Evolutionary conservation across 2,113 vertebrate genomes (phyloP), one percentile per base, ranked within the genome.

Genomic region (Syrrhaptes paradoxus): DNA sequence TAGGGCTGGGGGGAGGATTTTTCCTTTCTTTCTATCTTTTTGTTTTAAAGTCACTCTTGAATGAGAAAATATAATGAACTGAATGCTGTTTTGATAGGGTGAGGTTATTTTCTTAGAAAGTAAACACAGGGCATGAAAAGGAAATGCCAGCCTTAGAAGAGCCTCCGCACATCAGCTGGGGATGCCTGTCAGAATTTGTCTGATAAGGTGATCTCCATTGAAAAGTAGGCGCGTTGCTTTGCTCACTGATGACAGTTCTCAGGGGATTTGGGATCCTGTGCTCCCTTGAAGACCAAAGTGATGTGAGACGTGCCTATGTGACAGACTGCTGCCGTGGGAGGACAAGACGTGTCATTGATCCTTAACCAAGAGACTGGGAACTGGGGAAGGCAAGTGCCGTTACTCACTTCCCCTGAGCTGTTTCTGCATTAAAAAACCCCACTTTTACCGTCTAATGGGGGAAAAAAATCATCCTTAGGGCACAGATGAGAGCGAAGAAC

Each of bases 281-380:
- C 28, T 70, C 4, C 65, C 28, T 61, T 45, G 66, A 70, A 18
- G 32, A 66, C 48, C 36, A 45, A 80, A 79, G 66, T 2, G 4
- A 13, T 7, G 3, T 32, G 29, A 68, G n/a, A 61, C 49, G 17
- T 20, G 55, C n/a, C 55, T 19, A 10, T 6, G 0, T 1, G 8
- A 28, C n/a, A 34, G 41, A 10, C 8, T 5, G 32, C 77, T 59
- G 55, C 78, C 3, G 4, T 17, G 26, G 49, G 29, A 74, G 67
- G 4, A n/a, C 10, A 4, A 43, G 73, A 36, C 0, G 7, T 20
- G 21, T n/a, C 1, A 9, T 49, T 5, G 49, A 36, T 26, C 59
- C 61, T 63, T 36, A 32, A 31, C 61, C 32, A 12, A 20, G 48
- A 34, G 52, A 20, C 32, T 18, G 11, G 57, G 57, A 29, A 4